phyloP scores from a whole-genome alignment of 2,888 invertebrate genomes.

The Gryllus longicercus region DNA sequence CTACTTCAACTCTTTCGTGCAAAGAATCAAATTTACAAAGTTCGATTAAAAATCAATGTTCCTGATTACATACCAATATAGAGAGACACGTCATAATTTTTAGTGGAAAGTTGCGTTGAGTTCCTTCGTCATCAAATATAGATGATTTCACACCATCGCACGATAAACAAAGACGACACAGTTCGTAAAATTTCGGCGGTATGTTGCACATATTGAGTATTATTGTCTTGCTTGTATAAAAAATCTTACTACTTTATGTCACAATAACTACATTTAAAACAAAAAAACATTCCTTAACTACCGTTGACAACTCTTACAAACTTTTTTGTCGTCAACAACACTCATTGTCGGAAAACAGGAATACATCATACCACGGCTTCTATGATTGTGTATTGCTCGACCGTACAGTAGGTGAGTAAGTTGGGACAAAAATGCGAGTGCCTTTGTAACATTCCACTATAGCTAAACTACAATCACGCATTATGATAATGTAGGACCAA shows the following conservation, averaged over 20 bases:
- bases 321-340: slow-evolving; percentile 39
- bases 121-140: slow-evolving; percentile 73
- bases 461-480: too few species aligned
- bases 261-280: slow-evolving; percentile 45
- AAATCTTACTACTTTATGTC: slow-evolving; percentile 31
- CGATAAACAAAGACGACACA: slow-evolving; percentile 91
- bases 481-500: too few species aligned
- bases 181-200: slow-evolving; percentile 89
- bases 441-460: too few species aligned
- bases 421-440: too few species aligned
- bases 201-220: slow-evolving; percentile 81
- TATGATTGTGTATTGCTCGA: neutral
- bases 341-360: slow-evolving; percentile 37
- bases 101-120: slow-evolving; percentile 63
- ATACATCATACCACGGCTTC: slow-evolving; percentile 33
- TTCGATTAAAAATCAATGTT: slow-evolving; percentile 35
- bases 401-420: too few species aligned
- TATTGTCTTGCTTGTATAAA: slow-evolving; percentile 34
- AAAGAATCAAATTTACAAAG: neutral
- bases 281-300: slow-evolving; percentile 35
- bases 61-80: slow-evolving; percentile 65
- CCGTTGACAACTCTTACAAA: slow-evolving; percentile 38
- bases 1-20: neutral
- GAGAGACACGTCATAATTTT: slow-evolving; percentile 77
- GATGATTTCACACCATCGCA: slow-evolving; percentile 69